Conservation (phyloP, 2,113 vertebrate genomes). For the Puntigrus tetrazona region DNA sequence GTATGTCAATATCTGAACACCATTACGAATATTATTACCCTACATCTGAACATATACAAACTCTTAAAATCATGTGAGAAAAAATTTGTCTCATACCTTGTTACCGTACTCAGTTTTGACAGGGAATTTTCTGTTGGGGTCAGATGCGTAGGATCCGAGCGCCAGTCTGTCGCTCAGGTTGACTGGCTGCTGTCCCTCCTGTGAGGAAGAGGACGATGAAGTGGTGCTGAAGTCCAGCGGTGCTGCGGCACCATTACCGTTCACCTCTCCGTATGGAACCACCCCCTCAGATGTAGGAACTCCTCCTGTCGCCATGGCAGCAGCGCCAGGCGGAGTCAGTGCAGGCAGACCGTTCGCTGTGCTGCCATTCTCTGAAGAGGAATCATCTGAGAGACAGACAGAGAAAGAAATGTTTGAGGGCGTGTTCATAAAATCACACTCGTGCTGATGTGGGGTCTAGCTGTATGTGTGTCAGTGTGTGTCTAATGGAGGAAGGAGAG, state of each 20-base stretch:
- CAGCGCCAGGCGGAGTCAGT: conserved; percentile 83
- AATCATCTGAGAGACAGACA: conserved; percentile 81
- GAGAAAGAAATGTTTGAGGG: neutral
- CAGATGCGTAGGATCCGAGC: conserved; percentile 62
- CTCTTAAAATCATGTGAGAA: neutral
- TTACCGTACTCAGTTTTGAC: conserved; percentile 78
- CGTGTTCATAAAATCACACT: neutral
- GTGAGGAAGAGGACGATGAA: conserved; percentile 78
- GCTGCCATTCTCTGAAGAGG: conserved; percentile 91
- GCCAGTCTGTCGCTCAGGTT: conserved; percentile 87
- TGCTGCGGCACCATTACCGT: conserved; percentile 83
- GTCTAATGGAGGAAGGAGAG: conserved; percentile 38
- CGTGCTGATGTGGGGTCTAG: neutral
- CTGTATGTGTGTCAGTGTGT: conserved; percentile 4
- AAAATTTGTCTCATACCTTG: conserved; percentile 64
- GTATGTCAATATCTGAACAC: neutral
- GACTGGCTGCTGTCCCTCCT: conserved; percentile 89
- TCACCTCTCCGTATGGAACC: conserved; percentile 84
- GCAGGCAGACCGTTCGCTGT: conserved; percentile 87
- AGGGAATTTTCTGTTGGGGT: conserved; percentile 78
- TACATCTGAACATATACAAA: neutral
- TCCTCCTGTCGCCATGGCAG: conserved; percentile 69
- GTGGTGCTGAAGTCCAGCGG: conserved; percentile 89
- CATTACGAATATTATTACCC: neutral
- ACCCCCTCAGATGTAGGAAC: conserved; percentile 74